Conservation (phyloP, 1,140 invertebrate species). For the Drosophila rhopaloa region DNA sequence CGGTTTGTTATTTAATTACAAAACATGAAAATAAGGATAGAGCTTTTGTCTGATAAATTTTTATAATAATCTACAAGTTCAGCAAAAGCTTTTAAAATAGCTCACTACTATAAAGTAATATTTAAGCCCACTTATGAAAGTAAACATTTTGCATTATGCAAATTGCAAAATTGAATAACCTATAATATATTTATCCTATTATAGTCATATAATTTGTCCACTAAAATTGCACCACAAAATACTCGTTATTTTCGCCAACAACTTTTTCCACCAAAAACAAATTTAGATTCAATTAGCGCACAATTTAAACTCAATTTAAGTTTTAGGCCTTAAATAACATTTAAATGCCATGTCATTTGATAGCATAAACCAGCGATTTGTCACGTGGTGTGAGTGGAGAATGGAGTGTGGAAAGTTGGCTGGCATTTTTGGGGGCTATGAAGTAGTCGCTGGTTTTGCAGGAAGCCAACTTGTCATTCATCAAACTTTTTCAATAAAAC, state of each 20-base stretch:
- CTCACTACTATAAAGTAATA: too few species aligned
- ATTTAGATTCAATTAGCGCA: constrained; percentile 29
- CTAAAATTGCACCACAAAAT: neutral
- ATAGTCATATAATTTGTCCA: neutral
- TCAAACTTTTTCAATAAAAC: constrained; percentile 82
- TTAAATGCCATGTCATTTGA: constrained; percentile 54
- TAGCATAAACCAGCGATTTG: constrained; percentile 18
- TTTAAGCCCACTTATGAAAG: too few species aligned
- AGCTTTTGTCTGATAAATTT: too few species aligned
- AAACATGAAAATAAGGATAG: neutral
- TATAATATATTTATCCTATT: too few species aligned
- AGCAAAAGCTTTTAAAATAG: too few species aligned
- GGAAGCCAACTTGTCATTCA: constrained; percentile 69
- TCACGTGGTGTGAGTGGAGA: constrained; percentile 9
- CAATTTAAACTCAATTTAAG: constrained; percentile 28
- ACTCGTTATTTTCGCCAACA: constrained; percentile 3
- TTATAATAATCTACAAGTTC: too few species aligned
- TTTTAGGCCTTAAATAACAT: constrained; percentile 14
- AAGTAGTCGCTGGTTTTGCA: constrained; percentile 4
- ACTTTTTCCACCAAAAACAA: neutral
- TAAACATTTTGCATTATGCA: too few species aligned
- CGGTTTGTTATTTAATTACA: neutral
- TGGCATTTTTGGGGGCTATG: neutral
- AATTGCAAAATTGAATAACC: too few species aligned
- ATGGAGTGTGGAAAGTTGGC: neutral